Conservation (phyloP, 2,113 vertebrate species). For the Saguinus midas region DNA sequence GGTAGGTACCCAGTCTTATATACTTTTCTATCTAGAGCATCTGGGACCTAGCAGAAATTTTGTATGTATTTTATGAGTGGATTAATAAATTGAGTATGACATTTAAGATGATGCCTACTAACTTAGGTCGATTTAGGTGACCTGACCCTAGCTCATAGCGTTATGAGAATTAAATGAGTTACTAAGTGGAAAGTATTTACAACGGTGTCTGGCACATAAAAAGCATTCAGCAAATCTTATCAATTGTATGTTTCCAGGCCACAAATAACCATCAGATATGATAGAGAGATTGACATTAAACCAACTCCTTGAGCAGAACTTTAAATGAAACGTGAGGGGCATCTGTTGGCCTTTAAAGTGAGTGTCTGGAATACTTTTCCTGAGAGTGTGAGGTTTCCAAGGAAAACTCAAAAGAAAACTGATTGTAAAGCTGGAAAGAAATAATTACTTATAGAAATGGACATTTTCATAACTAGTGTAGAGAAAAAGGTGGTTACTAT, state of each 20-base stretch:
- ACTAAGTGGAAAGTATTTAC: conserved; percentile 3
- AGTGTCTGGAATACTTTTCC: conserved; percentile 29
- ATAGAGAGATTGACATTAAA: conserved; percentile 18
- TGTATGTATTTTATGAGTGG: not conserved
- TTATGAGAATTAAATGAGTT: not conserved
- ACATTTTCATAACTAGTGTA: conserved; percentile 15
- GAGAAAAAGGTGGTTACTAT: not conserved
- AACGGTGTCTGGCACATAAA: not conserved
- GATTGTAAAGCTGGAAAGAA: conserved; percentile 48
- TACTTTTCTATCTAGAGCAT: not conserved
- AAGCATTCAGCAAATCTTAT: not conserved
- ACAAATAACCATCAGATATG: not conserved
- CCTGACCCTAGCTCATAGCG: not conserved
- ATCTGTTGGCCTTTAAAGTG: not conserved
- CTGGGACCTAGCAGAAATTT: not conserved
- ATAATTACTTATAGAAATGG: conserved; percentile 44
- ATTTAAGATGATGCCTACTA: not conserved
- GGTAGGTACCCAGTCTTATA: not conserved
- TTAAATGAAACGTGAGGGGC: conserved; percentile 13
- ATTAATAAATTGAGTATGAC: conserved; percentile 2
- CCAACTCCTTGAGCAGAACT: not conserved
- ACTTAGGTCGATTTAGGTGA: not conserved
- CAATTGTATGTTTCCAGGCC: conserved; percentile 42
- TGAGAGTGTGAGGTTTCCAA: conserved; percentile 41
- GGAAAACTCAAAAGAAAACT: conserved; percentile 56